Evolutionary conservation across 2,113 vertebrate species (phyloP).

Genomic region (Oreochromis niloticus): DNA sequence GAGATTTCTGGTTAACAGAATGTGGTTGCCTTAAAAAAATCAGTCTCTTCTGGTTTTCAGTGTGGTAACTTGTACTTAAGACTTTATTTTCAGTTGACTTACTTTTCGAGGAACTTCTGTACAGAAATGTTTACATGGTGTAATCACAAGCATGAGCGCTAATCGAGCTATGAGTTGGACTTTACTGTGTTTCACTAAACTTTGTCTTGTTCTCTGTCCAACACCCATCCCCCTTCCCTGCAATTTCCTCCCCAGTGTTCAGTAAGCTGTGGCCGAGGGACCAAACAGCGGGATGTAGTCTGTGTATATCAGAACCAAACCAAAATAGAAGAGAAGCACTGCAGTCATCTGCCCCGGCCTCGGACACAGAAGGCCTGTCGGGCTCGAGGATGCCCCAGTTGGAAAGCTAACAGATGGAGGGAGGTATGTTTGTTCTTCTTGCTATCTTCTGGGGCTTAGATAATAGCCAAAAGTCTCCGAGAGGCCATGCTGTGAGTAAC

Average conservation of each 20-base stretch:
- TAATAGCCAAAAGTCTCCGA: background rate
- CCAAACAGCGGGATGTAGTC: constrained; percentile 80
- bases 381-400: constrained; percentile 80
- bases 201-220: background rate
- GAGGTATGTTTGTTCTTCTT: constrained; percentile 72
- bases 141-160: background rate
- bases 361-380: constrained; percentile 80
- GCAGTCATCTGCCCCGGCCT: constrained; percentile 79
- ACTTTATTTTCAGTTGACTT: background rate
- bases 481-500: background rate
- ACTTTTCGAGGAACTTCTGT: background rate
- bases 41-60: background rate
- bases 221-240: background rate
- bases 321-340: constrained; percentile 75
- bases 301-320: constrained; percentile 76
- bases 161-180: background rate
- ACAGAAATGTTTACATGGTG: background rate
- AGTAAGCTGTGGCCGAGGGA: constrained; percentile 87
- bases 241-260: constrained; percentile 78
- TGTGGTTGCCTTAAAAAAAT: background rate
- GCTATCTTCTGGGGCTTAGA: background rate
- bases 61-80: background rate
- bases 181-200: background rate
- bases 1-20: background rate
- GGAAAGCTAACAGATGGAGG: constrained; percentile 86